Conservation (phyloP, 1,140 invertebrate species). For the Sycobia sp. region DNA sequence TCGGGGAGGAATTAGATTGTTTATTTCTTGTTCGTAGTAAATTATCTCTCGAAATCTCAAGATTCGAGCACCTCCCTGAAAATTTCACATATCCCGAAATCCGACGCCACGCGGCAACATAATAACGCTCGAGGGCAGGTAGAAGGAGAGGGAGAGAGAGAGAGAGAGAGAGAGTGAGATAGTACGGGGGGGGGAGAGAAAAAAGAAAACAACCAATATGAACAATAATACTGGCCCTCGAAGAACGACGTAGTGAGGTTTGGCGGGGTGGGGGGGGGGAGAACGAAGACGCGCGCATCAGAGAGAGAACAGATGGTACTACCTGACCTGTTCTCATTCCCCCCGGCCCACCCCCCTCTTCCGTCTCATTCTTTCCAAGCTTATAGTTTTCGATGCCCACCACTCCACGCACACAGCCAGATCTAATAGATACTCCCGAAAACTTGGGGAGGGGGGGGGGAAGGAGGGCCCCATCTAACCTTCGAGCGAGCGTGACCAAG, state of each 20-base stretch:
- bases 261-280: neutral
- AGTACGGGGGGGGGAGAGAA: neutral
- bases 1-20: too few species aligned
- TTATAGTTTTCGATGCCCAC: slow-evolving; percentile 23
- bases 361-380: too few species aligned
- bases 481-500: slow-evolving; percentile 33
- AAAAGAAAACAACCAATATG: slow-evolving; percentile 22
- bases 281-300: slow-evolving; percentile 7
- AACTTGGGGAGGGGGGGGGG: too few species aligned
- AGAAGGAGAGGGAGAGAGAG: neutral
- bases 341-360: neutral
- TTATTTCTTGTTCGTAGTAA: too few species aligned
- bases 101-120: slow-evolving; percentile 21
- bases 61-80: neutral
- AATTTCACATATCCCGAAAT: slow-evolving; percentile 16
- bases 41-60: too few species aligned
- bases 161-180: neutral
- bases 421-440: slow-evolving; percentile 36
- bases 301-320: slow-evolving; percentile 24
- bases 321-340: slow-evolving; percentile 24
- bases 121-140: slow-evolving; percentile 8
- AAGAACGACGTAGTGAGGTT: neutral
- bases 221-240: slow-evolving; percentile 22
- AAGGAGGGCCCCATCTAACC: slow-evolving; percentile 30
- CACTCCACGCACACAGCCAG: slow-evolving; percentile 1